Conservation (phyloP, 2,113 vertebrate species). For the Laticauda laticaudata region DNA sequence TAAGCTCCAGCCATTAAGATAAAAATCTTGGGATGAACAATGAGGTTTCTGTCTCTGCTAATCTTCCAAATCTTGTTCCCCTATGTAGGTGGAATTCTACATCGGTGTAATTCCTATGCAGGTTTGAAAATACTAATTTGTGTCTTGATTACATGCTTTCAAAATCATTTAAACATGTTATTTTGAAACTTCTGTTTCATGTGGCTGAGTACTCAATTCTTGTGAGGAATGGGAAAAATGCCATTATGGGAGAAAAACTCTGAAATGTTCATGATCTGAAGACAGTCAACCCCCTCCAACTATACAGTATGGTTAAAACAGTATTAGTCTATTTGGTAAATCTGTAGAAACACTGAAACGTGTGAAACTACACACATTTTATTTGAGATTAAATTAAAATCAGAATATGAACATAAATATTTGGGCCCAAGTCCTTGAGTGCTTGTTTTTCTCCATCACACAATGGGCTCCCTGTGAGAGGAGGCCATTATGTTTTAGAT, state of each 20-base stretch:
- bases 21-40: neutral
- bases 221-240: neutral
- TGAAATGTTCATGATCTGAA: neutral
- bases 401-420: neutral
- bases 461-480: neutral
- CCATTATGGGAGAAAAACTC: neutral
- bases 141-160: neutral
- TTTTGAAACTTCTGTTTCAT: neutral
- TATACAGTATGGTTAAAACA: neutral
- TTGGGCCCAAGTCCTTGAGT: neutral
- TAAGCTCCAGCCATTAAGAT: neutral
- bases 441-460: neutral
- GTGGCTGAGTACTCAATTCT: neutral
- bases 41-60: neutral
- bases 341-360: neutral
- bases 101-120: neutral
- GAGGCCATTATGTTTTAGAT: neutral
- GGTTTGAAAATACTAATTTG: neutral
- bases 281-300: neutral
- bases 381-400: neutral
- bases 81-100: neutral
- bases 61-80: neutral
- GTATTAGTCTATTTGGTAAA: neutral
- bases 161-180: neutral
- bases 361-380: neutral